Evolutionary conservation across 1,140 invertebrate genomes (phyloP), one percentile per base, ranked within the genome.

Genomic region (Zaprionus africanus): DNA sequence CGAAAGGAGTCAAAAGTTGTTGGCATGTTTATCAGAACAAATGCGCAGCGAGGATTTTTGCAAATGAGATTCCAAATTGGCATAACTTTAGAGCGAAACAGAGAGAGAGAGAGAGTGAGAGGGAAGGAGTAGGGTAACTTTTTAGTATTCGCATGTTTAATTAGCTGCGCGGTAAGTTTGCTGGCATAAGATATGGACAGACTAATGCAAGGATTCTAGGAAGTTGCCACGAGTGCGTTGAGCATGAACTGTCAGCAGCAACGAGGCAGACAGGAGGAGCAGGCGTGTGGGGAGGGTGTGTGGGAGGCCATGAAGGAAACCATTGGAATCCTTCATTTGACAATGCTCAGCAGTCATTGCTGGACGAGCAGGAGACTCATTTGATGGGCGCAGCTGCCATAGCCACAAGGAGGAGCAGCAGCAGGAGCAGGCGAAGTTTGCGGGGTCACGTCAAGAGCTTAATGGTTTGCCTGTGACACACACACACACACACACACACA

Each of bases 21-120:
- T 84, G 81, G 84, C 84, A 78, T 87, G 84, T 87, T 87, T 87
- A 88, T 87, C 81, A 88, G 74, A 79, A 59, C 17, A 68, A 78
- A 88, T 78, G 81, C 70, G 78, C 58, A 54, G 65, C 63, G 68
- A 69, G 81, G 62, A 81, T 81, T 90, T 81, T 79, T 70, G 81
- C 81, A 90, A 90, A 88, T 87, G 80, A 83, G 80, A 77, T 82
- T 61, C 81, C 73, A 75, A 87, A 87, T 90, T 87, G 81, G 81
- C 84, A 80, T 84, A 84, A 87, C 81, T 87, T 88, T 69, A 78
- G 57, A 78, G 74, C 31, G 38, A 4, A 28, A 38, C 19, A n/a
- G 54, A 38, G 43, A 62, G 36, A 34, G 46, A n/a, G 41, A 24
- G 36, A 9, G 24, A 34, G 31, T 60, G 43, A 58, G 38, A 4